Conservation (phyloP, 2,888 invertebrate species). For the Drosophila paranaensis region DNA sequence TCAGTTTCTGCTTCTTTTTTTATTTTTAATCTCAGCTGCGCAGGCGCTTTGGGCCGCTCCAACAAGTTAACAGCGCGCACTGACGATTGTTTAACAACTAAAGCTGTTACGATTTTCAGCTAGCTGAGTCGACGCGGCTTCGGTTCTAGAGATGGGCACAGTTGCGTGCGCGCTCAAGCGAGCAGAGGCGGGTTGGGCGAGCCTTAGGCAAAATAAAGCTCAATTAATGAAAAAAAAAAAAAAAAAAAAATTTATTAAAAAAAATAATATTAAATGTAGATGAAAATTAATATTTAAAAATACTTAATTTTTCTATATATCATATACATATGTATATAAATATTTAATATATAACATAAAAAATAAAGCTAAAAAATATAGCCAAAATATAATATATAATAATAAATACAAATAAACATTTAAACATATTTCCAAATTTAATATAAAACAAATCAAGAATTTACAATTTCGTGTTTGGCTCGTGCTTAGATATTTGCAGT, state of each 20-base stretch:
- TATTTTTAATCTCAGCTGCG: conserved; percentile 30
- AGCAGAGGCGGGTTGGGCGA: background rate
- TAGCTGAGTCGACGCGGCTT: conserved; percentile 14
- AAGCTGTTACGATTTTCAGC: conserved; percentile 48
- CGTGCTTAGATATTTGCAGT: background rate
- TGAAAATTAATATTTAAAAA: no score
- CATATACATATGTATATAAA: background rate
- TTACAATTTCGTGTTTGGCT: background rate
- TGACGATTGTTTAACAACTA: conserved; percentile 73
- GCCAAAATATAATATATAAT: background rate
- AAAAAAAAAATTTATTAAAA: background rate
- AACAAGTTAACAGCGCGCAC: conserved; percentile 59
- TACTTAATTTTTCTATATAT: no score
- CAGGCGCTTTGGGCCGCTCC: conserved; percentile 24
- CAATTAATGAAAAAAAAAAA: background rate
- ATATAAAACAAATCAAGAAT: background rate
- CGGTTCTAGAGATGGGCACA: conserved; percentile 37
- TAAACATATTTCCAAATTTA: background rate
- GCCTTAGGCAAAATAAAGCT: background rate
- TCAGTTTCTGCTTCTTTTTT: conserved; percentile 9
- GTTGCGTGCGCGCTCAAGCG: conserved; percentile 11
- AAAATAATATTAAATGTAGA: no score
- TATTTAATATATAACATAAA: background rate
- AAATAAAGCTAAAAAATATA: background rate
- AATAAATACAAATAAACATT: background rate